phyloP scores from a whole-genome alignment of 2,888 invertebrate species.

The Hesperia comma region DNA sequence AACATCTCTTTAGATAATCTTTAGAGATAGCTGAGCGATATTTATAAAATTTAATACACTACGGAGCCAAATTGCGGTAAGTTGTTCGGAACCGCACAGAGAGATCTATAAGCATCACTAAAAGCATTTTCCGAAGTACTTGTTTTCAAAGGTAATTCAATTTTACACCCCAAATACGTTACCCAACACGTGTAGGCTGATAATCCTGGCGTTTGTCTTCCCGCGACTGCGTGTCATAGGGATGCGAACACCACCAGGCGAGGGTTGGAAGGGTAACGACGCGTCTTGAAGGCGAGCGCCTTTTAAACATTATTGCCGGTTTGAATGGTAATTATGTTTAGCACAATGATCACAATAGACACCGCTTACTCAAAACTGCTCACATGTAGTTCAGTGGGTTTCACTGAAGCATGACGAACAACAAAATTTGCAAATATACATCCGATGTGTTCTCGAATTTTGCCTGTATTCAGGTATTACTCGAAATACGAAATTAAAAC shows the following conservation, averaged over 20 bases:
- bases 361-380: conserved; percentile 25
- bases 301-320: conserved; percentile 71
- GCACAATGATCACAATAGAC: conserved; percentile 59
- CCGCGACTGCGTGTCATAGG: conserved; percentile 46
- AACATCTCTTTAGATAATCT: conserved; percentile 24
- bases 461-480: not conserved
- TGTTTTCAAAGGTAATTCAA: conserved; percentile 52
- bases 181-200: conserved; percentile 51
- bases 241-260: conserved; percentile 44
- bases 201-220: conserved; percentile 49
- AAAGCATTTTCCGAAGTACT: conserved; percentile 65
- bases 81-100: conserved; percentile 37
- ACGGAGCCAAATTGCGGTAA: conserved; percentile 27
- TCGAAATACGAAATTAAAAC: conserved; percentile 27
- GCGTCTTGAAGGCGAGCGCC: conserved; percentile 57
- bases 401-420: conserved; percentile 30
- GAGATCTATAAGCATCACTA: conserved; percentile 51
- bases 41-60: conserved; percentile 30
- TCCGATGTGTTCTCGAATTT: not conserved
- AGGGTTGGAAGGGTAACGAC: conserved; percentile 56
- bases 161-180: conserved; percentile 45
- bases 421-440: conserved; percentile 4
- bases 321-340: conserved; percentile 67
- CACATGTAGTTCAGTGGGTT: conserved; percentile 33
- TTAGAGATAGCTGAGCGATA: conserved; percentile 22